Evolutionary conservation across 2,113 vertebrate genomes (phyloP), one percentile per base, ranked within the genome.

Genomic region (Bos taurus): DNA sequence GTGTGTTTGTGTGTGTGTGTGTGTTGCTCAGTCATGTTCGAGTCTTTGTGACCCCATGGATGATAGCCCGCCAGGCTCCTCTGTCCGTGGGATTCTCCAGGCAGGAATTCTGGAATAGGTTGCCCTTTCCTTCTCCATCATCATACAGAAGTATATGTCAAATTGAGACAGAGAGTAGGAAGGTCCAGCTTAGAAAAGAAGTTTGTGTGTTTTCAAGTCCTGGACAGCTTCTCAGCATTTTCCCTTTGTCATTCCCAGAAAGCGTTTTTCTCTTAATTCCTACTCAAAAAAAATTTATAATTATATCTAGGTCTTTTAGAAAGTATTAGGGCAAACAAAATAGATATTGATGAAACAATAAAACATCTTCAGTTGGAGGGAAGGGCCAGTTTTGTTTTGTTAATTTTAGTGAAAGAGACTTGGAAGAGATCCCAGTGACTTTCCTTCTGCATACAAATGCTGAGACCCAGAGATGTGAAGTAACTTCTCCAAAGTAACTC

Each of bases 331-430:
- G 21, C 25, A 94, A 93, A 71, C 59, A 78, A 62, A 94, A 54
- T 81, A 90, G 97, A 33, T 28, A 36, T 28, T 87, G 59, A 94
- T 90, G 54, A 95, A 90, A 89, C 96, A 60, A 90, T 67, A 91
- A 95, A 86, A 77, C 12, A 81, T 83, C 30, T 23, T 15, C 43
- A 82, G 12, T 57, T 89, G 28, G 56, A 87, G 40, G 23, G 59
- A 52, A 90, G 91, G 43, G 50, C 82, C 56, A 60, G 23, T 28
- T 82, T 74, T 71, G 17, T 23, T 82, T 71, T 57, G 36, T 59
- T 90, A 60, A 60, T 78, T 71, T 48, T 80, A 62, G 26, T 90
- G 11, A 90, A 92, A 90, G 23, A 50, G 28, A 93, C 56, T 33
- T 91, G 64, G 77, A 93, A 83, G 77, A 91, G 30, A 17, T 83